Percentiles rank a stretch among this genome's conserved stretches.
Conservation (phyloP, 2,113 vertebrate species). For the Pomatostomus ruficeps region DNA sequence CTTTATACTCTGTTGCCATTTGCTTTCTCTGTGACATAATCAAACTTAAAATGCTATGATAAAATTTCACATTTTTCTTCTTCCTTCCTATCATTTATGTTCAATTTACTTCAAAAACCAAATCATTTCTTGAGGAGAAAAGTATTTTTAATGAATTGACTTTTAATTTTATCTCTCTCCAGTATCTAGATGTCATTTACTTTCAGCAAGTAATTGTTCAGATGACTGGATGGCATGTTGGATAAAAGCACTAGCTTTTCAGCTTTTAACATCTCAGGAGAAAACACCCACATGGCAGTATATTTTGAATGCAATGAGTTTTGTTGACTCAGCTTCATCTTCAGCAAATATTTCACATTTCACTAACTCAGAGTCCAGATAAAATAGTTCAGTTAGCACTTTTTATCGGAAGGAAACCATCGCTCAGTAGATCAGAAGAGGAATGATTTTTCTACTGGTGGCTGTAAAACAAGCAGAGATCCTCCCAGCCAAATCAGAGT, state of each 20-base stretch:
- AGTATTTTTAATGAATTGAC: conserved; percentile 42
- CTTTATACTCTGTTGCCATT: conserved; percentile 59
- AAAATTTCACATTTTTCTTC: conserved; percentile 55
- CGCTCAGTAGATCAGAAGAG: neutral
- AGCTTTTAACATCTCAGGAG: neutral
- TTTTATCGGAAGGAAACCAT: neutral
- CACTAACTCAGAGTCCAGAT: neutral
- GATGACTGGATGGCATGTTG: neutral
- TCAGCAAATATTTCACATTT: neutral
- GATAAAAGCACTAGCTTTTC: conserved; percentile 1
- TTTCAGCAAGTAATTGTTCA: conserved; percentile 43
- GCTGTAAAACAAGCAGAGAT: neutral
- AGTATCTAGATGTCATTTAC: neutral
- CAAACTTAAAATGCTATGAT: conserved; percentile 63
- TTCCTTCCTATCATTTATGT: conserved; percentile 40
- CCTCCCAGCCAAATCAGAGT: neutral
- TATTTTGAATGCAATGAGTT: neutral
- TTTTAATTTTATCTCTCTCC: conserved; percentile 46
- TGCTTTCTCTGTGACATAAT: conserved; percentile 64
- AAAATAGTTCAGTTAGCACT: neutral
- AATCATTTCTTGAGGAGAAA: conserved; percentile 50
- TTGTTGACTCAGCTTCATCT: conserved; percentile 17
- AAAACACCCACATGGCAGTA: neutral
- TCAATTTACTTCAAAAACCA: conserved; percentile 47
- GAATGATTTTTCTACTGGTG: neutral